These are phyloP conservation scores for Drosophila nigrodunni DNA, from an alignment of 1,140 invertebrate genomes.

Conservation along the genomic window DNA sequence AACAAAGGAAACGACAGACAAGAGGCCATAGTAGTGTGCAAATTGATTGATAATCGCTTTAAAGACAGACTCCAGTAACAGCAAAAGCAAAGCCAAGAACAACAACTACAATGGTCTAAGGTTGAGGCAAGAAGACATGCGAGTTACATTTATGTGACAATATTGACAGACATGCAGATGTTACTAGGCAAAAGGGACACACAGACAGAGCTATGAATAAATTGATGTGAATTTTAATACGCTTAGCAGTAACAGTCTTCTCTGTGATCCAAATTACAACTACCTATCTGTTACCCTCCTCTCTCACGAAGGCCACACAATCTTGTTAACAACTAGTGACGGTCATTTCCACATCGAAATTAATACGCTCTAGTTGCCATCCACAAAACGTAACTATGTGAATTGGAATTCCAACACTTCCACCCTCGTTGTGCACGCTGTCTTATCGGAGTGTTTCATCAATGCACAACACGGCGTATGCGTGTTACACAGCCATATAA, in stretches of 20 bases:
- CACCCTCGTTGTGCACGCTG: neutral
- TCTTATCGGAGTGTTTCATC: conserved; percentile 55
- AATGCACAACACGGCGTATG: conserved; percentile 55
- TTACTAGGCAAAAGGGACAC: conserved; percentile 29
- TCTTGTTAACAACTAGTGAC: conserved; percentile 37
- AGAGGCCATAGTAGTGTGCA: conserved; percentile 42
- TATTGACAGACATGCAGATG: conserved; percentile 4
- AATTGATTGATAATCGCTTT: conserved; percentile 67
- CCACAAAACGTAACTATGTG: conserved; percentile 24
- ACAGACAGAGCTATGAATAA: conserved; percentile 40
- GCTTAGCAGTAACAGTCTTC: conserved; percentile 32
- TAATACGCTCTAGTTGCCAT: conserved; percentile 28
- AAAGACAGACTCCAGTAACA: conserved; percentile 2
- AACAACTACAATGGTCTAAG: neutral
- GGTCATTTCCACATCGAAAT: conserved; percentile 33
- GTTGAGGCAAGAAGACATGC: neutral
- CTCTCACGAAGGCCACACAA: conserved; percentile 17
- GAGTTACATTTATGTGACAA: neutral
- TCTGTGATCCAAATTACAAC: neutral
- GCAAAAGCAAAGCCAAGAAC: neutral
- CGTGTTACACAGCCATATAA: conserved; percentile 55
- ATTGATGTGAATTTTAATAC: conserved; percentile 41
- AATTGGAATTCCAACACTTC: conserved; percentile 8
- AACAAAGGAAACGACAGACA: conserved; percentile 10
- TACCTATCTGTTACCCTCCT: neutral